Conservation (phyloP, 2,888 invertebrate genomes). For the Entomobrya multifasciata region DNA sequence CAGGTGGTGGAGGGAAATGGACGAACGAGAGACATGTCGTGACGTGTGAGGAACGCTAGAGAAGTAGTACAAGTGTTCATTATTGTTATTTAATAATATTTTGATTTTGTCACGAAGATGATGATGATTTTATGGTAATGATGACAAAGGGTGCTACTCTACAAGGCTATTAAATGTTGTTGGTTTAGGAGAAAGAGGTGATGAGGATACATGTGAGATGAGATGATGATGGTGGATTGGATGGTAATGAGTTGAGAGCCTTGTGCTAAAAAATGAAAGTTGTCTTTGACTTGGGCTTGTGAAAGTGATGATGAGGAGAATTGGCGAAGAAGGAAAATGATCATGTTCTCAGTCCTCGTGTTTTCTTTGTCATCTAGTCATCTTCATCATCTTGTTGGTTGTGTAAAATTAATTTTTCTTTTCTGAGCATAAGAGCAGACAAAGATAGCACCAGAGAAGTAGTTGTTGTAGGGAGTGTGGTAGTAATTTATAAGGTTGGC, state of each 20-base stretch:
- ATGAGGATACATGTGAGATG: no score
- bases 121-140: conserved; percentile 4
- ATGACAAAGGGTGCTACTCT: background rate
- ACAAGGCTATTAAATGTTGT: background rate
- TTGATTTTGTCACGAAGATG: background rate
- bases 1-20: conserved; percentile 9
- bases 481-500: no score
- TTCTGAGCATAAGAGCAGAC: background rate
- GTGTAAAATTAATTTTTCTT: conserved; percentile 34
- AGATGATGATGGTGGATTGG: background rate
- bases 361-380: conserved; percentile 7
- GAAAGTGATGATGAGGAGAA: background rate
- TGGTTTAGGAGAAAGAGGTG: no score
- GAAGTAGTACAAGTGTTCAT: conserved; percentile 1
- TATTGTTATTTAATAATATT: conserved; percentile 7
- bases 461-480: no score
- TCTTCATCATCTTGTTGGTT: background rate
- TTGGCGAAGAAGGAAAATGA: background rate
- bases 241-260: background rate
- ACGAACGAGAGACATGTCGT: background rate
- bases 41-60: background rate
- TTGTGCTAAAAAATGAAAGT: conserved; percentile 32
- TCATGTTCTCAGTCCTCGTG: background rate
- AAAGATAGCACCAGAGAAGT: background rate
- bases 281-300: background rate